These are phyloP conservation scores for Monodelphis domestica DNA, from an alignment of 2,797 vertebrate species.

Conservation along the genomic window DNA sequence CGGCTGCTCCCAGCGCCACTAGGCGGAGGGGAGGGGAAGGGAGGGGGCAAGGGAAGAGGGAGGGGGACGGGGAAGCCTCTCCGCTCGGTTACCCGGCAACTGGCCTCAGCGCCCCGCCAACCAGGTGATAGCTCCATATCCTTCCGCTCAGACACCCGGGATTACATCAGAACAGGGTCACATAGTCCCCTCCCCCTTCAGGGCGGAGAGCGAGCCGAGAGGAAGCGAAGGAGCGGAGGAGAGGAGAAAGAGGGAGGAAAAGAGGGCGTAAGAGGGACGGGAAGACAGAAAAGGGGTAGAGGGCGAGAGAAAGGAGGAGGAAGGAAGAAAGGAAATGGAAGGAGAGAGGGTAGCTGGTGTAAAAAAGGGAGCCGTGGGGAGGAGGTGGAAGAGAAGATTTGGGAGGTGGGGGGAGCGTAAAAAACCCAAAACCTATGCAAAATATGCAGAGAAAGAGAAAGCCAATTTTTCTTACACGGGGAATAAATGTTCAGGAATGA, in stretches of 20 bases:
- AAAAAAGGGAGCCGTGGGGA: background rate
- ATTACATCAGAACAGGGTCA: slow-evolving; percentile 63
- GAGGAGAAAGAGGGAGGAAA: background rate
- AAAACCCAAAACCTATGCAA: fast-evolving
- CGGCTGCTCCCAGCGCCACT: slow-evolving; percentile 79
- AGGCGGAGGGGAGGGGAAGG: slow-evolving; percentile 78
- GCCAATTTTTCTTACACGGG: background rate
- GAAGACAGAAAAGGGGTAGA: background rate
- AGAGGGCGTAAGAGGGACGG: background rate
- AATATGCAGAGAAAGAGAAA: fast-evolving
- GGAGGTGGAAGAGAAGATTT: fast-evolving
- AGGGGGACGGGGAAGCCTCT: slow-evolving; percentile 48
- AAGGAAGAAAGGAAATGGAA: background rate
- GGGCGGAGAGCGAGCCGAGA: background rate
- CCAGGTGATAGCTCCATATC: slow-evolving; percentile 86
- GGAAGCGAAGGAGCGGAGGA: background rate
- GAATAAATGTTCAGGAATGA: background rate
- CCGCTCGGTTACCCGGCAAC: slow-evolving; percentile 92
- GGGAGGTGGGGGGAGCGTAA: fast-evolving
- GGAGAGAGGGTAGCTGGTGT: background rate
- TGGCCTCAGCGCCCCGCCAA: slow-evolving; percentile 85
- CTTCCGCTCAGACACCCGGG: slow-evolving; percentile 86
- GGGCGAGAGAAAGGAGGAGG: background rate
- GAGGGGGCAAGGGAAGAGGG: slow-evolving; percentile 58
- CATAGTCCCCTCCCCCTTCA: slow-evolving; percentile 1